These are phyloP conservation scores for Pogonomyrmex barbatus DNA, from an alignment of 1,140 invertebrate genomes.

Conservation along the genomic window DNA sequence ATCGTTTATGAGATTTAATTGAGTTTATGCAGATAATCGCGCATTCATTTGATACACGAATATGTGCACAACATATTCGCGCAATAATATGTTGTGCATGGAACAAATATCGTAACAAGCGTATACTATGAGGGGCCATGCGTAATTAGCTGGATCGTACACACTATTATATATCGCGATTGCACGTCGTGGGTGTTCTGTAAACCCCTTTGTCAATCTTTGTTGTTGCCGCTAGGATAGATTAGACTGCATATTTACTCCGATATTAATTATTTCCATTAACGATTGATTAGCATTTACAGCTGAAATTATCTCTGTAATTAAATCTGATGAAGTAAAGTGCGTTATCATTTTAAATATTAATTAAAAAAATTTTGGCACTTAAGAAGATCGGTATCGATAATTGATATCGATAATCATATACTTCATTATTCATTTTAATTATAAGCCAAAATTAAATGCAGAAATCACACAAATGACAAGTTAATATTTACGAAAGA, in stretches of 20 bases:
- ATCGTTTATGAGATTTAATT: not conserved
- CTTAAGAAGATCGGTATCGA: not conserved
- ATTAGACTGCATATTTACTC: slow-evolving; percentile 22
- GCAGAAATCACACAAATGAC: too few relatives aligned
- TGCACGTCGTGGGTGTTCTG: slow-evolving; percentile 44
- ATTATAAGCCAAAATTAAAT: not conserved
- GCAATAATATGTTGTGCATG: slow-evolving; percentile 4
- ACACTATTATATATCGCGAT: slow-evolving; percentile 28
- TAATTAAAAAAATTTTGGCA: not conserved
- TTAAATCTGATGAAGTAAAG: slow-evolving; percentile 5
- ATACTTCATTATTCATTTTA: not conserved
- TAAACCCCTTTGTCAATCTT: slow-evolving; percentile 45
- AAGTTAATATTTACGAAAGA: not conserved
- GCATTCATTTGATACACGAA: not conserved
- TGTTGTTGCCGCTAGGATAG: slow-evolving; percentile 15
- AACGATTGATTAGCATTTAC: slow-evolving; percentile 15
- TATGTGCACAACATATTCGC: not conserved
- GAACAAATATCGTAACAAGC: slow-evolving; percentile 40
- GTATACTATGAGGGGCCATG: not conserved
- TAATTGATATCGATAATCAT: not conserved
- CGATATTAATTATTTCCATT: slow-evolving; percentile 33
- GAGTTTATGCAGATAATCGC: not conserved
- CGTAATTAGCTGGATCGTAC: slow-evolving; percentile 43
- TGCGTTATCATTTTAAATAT: not conserved
- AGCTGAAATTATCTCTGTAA: not conserved